Base-by-base conservation (phyloP, 2,888 invertebrate genomes). In the Agrotis ipsilon region DNA sequence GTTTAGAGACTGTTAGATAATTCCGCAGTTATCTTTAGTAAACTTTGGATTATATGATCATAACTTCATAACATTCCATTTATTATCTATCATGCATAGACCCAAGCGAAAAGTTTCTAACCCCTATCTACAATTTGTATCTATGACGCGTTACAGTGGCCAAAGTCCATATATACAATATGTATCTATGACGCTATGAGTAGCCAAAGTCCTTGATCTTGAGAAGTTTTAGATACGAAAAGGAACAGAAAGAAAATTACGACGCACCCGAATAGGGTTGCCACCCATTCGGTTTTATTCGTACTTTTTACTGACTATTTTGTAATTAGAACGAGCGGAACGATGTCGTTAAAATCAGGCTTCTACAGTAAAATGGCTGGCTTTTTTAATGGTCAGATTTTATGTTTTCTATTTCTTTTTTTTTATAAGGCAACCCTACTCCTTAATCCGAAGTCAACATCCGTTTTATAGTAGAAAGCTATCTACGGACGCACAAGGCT, bases 401-500 rank as follows among this genome's bases (percentile, higher is more conserved):
- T n/a, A n/a, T 32, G n/a, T 5, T 4, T n/a, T 5, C 2, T 9
- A 3, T 13, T 32, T 45, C 4, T 45, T 32, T 13, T 6, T 55
- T 32, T n/a, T 3, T 13, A 32, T 13, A 13, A 32, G 55, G n/a
- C 24, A 55, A 32, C 55, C 55, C 55, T 55, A 32, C n/a, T 18
- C 2, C n/a, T 0, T 5, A 14, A 55, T 13, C 68, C 65, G 71
- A 68, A 69, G 87, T 83, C 88, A 85, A 83, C 79, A 86, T 46
- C 86, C 84, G 81, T 82, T 88, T 87, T 87, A 86, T 83, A 52
- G 73, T 67, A 65, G 80, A 66, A 72, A 66, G 84, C 84, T 87
- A 88, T 88, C 89, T 86, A 70, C 71, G 75, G 80, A 82, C 80
- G 84, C 70, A 78, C 87, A 90, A 89, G 85, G 82, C 85, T 69